Percentiles rank a stretch among this genome's conserved stretches.
phyloP scores from a whole-genome alignment of 1,140 invertebrate species.

The Zaprionus africanus region DNA sequence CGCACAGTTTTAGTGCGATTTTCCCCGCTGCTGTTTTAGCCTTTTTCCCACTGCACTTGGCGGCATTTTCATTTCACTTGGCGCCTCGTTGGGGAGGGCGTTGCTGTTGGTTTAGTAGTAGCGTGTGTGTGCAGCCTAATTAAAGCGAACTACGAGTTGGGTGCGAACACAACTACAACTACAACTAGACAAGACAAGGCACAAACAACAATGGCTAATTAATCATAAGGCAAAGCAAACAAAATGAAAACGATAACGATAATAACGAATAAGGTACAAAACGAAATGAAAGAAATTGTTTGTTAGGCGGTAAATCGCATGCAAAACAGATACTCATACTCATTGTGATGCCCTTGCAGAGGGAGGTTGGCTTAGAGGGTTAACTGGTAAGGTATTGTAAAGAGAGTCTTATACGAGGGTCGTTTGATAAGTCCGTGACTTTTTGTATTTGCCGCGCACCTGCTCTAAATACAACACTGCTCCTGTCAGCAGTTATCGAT shows the following conservation, averaged over 20 bases:
- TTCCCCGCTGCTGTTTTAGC: background rate
- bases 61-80: constrained; percentile 42
- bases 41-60: constrained; percentile 30
- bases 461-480: too few relatives aligned
- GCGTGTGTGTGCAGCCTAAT: constrained; percentile 55
- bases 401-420: background rate
- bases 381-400: background rate
- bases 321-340: constrained; percentile 16
- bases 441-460: too few relatives aligned
- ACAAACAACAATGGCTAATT: constrained; percentile 19
- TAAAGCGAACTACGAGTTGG: constrained; percentile 48
- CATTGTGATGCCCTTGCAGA: constrained; percentile 4
- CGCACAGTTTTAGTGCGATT: constrained; percentile 45
- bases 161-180: constrained; percentile 29
- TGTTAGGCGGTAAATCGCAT: constrained; percentile 29
- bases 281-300: constrained; percentile 25
- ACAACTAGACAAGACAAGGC: constrained; percentile 45
- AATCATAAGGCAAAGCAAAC: constrained; percentile 36
- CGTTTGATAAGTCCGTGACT: too few relatives aligned
- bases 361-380: background rate
- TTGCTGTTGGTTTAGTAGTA: constrained; percentile 50
- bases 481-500: too few relatives aligned
- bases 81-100: constrained; percentile 39
- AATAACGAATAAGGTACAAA: constrained; percentile 13
- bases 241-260: constrained; percentile 26